phyloP scores from a whole-genome alignment of 2,797 vertebrate genomes.

The Sciaenops ocellatus region DNA sequence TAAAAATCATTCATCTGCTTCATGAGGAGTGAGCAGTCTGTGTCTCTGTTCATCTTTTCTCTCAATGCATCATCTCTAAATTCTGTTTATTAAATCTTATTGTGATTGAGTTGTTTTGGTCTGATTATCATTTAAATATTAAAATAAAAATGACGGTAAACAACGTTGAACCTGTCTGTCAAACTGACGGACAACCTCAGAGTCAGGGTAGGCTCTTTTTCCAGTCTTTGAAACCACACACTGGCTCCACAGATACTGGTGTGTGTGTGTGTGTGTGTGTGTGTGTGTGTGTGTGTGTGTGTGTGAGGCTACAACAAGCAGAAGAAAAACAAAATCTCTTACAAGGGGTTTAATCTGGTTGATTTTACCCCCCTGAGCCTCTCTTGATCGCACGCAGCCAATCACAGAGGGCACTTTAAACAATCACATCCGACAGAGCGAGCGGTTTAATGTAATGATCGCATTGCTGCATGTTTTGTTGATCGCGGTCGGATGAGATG shows the following conservation, averaged over 20 bases:
- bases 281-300: not conserved
- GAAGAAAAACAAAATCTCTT: not conserved
- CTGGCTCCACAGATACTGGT: not conserved
- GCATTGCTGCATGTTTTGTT: slow-evolving; percentile 33
- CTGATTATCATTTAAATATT: too few species aligned
- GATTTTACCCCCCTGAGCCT: not conserved
- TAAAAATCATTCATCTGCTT: too few species aligned
- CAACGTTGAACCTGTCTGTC: too few species aligned
- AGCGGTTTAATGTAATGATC: not conserved
- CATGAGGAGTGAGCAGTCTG: too few species aligned
- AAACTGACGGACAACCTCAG: too few species aligned
- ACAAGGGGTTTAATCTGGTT: not conserved
- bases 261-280: not conserved
- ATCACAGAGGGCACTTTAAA: slow-evolving; percentile 14
- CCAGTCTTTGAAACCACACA: not conserved
- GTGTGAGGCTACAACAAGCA: not conserved
- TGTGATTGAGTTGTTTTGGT: too few species aligned
- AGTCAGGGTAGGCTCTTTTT: not conserved
- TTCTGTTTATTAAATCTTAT: too few species aligned
- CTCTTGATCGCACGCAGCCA: slow-evolving; percentile 19
- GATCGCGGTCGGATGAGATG: slow-evolving; percentile 37
- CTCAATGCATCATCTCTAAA: too few species aligned
- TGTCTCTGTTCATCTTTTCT: too few species aligned
- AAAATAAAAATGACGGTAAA: too few species aligned
- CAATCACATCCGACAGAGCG: slow-evolving; percentile 2